These are phyloP conservation scores for Oxystoma pomonae DNA, from an alignment of 2,888 invertebrate genomes.

Conservation along the genomic window DNA sequence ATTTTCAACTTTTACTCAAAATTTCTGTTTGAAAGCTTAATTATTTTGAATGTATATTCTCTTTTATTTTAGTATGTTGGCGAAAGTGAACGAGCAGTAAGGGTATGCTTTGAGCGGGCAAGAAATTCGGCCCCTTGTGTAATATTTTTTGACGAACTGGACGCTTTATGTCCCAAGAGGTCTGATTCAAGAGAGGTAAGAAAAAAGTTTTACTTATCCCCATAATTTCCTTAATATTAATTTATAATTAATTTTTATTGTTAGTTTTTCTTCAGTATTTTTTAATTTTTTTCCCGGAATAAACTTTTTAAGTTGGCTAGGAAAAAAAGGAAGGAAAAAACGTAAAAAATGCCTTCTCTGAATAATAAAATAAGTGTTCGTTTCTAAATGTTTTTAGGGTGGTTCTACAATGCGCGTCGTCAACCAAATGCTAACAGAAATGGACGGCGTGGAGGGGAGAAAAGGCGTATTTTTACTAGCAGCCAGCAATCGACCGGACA, in stretches of 20 bases:
- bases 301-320: too few species aligned
- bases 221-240: too few species aligned
- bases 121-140: slow-evolving; percentile 95
- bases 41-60: too few species aligned
- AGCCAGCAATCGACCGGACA: slow-evolving; percentile 95
- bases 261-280: not conserved
- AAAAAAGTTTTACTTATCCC: slow-evolving; percentile 9
- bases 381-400: slow-evolving; percentile 51
- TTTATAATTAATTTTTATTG: not conserved
- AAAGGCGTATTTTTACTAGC: slow-evolving; percentile 93
- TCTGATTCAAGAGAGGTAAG: slow-evolving; percentile 66
- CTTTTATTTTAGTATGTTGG: slow-evolving; percentile 76
- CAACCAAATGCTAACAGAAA: slow-evolving; percentile 95
- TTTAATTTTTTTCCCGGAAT: not conserved
- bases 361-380: too few species aligned
- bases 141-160: slow-evolving; percentile 98
- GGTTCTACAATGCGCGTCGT: slow-evolving; percentile 83
- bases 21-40: too few species aligned
- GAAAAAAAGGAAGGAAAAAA: too few species aligned
- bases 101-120: slow-evolving; percentile 94
- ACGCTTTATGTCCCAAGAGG: slow-evolving; percentile 89
- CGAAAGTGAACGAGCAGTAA: slow-evolving; percentile 94
- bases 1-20: too few species aligned
- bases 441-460: slow-evolving; percentile 93
- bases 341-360: too few species aligned